Base-by-base conservation (phyloP, 2,797 vertebrate species). In the Pogonophryne albipinna region DNA sequence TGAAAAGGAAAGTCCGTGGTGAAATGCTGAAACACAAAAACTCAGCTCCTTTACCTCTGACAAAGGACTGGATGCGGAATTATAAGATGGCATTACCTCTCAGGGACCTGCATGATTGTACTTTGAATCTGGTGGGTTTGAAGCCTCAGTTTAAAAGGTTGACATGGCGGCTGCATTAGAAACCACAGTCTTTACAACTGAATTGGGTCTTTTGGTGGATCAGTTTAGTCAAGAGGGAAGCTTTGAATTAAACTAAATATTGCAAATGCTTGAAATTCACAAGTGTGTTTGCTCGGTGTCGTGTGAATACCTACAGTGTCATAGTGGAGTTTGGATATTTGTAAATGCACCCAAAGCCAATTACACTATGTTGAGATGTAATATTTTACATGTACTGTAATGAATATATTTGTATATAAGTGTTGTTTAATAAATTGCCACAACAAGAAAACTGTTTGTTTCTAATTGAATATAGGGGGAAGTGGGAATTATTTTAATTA, bases 81-180 rank as follows among this genome's bases (percentile, higher is more conserved):
- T 45, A 79, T 76, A 51, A 65, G 61, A 60, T 66, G 51, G 78
- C 58, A 47, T 63, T 17, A 85, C 55, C 57, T 87, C 93, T 94
- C 93, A 94, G 93, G 93, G 92, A 94, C 82, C 51, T 92, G 92
- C 93, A 94, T 92, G 93, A 91, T 92, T 91, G 90, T 92, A 78
- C 75, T 86, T 79, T 83, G 51, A 82, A 71, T 86, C 42, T 68
- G 72, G 58, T 63, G 59, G 20, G 64, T 78, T 80, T 76, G 60
- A 81, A 70, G 73, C 72, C 34, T 80, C 38, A 50, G 42, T 80
- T 66, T 71, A 50, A 72, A 27, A 78, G 73, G 65, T 85, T 68
- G 49, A 66, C 64, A 55, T 55, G 71, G 70, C 65, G 71, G 70
- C 65, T 64, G 72, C 72, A 66, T 70, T 71, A 53, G 13, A 72